Conservation (phyloP, 2,113 vertebrate species). For the Diadophis punctatus region DNA sequence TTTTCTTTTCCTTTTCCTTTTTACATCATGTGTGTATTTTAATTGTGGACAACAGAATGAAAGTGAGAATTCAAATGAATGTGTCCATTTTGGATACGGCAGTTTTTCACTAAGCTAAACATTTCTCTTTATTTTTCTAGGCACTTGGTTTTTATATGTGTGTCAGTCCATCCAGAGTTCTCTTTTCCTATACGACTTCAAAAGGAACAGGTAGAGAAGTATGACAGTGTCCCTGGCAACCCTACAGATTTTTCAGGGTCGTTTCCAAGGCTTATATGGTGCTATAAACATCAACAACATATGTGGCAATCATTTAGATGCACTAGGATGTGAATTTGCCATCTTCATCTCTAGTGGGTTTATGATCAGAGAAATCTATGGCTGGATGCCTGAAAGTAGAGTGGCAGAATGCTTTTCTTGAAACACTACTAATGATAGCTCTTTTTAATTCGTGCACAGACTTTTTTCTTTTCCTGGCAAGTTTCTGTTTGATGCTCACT, state of each 20-base stretch:
- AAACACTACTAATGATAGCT: neutral
- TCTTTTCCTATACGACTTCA: neutral
- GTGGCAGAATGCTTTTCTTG: neutral
- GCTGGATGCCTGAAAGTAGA: neutral
- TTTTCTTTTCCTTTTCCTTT: neutral
- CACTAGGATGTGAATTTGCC: neutral
- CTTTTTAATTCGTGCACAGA: neutral
- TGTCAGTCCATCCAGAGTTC: neutral
- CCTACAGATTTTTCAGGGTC: neutral
- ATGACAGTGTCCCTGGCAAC: neutral
- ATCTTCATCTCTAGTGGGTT: neutral
- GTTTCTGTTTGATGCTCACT: neutral
- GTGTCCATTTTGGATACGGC: neutral
- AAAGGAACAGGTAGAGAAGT: neutral
- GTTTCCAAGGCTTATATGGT: neutral
- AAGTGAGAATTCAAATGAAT: neutral
- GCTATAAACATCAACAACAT: neutral
- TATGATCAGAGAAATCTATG: neutral
- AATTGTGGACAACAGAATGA: neutral
- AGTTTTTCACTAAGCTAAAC: neutral
- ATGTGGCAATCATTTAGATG: neutral
- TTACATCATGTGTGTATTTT: neutral
- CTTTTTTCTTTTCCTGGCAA: neutral
- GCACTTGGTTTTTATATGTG: neutral
- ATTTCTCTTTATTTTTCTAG: neutral